Conservation (phyloP, 2,113 vertebrate species). For the Corydoras maculifer region DNA sequence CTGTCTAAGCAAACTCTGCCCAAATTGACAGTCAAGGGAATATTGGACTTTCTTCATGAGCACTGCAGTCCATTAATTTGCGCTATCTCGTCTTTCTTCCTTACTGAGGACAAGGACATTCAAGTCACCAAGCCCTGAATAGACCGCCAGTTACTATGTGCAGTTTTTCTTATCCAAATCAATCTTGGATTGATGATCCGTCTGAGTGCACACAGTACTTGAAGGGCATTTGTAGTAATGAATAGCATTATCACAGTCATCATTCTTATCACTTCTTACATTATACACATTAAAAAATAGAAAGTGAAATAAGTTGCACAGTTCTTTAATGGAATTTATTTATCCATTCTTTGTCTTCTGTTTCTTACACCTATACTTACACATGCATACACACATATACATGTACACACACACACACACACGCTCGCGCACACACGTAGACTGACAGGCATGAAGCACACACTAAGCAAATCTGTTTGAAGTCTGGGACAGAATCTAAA, state of each 20-base stretch:
- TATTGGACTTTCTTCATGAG: constrained; percentile 52
- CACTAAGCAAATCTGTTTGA: constrained; percentile 75
- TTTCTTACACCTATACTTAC: neutral
- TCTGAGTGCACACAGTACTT: constrained; percentile 16
- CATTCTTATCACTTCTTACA: constrained; percentile 58
- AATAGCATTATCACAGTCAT: constrained; percentile 55
- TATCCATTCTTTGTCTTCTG: constrained; percentile 14
- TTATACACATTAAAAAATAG: constrained; percentile 35
- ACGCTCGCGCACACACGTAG: constrained; percentile 29
- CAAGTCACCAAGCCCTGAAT: constrained; percentile 9
- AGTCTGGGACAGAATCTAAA: constrained; percentile 69
- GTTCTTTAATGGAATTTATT: neutral
- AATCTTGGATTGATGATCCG: constrained; percentile 2
- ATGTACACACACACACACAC: neutral
- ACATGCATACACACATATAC: constrained; percentile 4
- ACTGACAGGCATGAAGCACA: constrained; percentile 54
- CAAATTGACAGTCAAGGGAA: constrained; percentile 67
- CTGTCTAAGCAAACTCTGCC: constrained; percentile 38
- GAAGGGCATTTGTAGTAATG: constrained; percentile 48
- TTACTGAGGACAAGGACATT: constrained; percentile 45
- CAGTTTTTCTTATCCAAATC: constrained; percentile 11
- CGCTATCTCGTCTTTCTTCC: constrained; percentile 60
- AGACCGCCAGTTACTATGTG: constrained; percentile 3
- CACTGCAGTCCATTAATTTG: constrained; percentile 47
- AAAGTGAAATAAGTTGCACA: constrained; percentile 27